Percentiles rank a stretch among this genome's conserved stretches.
These are phyloP conservation scores for Globodera ellingtonae DNA, from an alignment of 1,140 invertebrate species.

Conservation along the genomic window DNA sequence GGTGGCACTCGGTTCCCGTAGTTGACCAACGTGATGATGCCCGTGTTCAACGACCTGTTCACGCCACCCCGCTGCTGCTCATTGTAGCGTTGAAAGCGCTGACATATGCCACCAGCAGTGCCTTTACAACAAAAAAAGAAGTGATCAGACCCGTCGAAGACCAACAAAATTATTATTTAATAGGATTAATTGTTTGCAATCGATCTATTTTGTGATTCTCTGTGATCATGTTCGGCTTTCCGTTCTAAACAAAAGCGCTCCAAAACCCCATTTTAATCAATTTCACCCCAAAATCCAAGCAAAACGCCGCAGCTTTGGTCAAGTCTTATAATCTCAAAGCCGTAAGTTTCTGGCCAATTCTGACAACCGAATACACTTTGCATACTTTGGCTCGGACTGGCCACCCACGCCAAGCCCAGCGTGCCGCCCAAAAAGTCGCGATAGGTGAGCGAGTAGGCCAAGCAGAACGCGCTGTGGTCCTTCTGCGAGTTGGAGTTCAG, in stretches of 20 bases:
- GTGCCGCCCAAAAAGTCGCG: slow-evolving; percentile 95
- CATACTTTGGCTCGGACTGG: slow-evolving; percentile 73
- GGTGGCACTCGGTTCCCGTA: slow-evolving; percentile 94
- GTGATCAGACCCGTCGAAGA: neutral
- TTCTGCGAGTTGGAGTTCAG: slow-evolving; percentile 93
- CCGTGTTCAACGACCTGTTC: slow-evolving; percentile 95
- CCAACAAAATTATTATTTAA: neutral
- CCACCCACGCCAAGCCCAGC: slow-evolving; percentile 95
- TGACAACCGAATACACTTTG: no score
- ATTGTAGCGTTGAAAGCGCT: slow-evolving; percentile 94
- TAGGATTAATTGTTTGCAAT: no score
- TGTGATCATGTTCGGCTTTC: no score
- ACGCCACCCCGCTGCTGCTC: slow-evolving; percentile 87
- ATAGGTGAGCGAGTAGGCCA: slow-evolving; percentile 98
- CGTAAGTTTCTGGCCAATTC: no score
- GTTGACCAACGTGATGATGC: slow-evolving; percentile 98
- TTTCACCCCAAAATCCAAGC: no score
- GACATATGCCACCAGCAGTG: slow-evolving; percentile 96
- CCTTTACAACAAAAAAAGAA: slow-evolving; percentile 69
- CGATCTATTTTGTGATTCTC: no score
- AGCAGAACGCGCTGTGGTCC: slow-evolving; percentile 95
- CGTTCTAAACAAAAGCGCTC: no score
- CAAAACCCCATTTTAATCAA: no score
- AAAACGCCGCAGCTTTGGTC: no score
- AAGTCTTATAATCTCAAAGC: no score